Evolutionary conservation across 2,888 invertebrate genomes (phyloP), one percentile per base, ranked within the genome.

Genomic region (Timandra comae): DNA sequence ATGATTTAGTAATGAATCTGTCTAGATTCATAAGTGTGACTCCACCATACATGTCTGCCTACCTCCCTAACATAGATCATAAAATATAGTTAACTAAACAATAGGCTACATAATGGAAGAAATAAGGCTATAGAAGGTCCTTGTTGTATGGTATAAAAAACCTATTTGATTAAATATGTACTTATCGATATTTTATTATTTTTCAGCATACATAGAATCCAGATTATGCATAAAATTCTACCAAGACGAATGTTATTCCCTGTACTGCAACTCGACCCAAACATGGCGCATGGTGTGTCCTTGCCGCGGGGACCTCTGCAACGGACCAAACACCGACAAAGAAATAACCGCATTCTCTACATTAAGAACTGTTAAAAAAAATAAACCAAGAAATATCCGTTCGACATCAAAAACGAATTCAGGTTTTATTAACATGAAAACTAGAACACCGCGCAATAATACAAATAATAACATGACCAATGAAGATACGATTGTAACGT

Each of bases 241-340:
- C 38, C 80, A 81, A 64, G 81, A 84, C 36, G 82, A 82, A 56
- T 85, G 84, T 54, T 82, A 81, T 46, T 62, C 74, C 2, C 43
- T 74, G 12, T 84, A 67, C 47, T 85, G 85, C 52, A 81, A 79
- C 53, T 64, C 82, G 0, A 76, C 78, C 1, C 72, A 63, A 33
- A 75, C 68, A 1, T 81, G 76, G 78, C 71, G 73, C 22, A 77
- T 82, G 69, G 76, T 71, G 1, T 85, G 85, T 38, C 77, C 85
- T 0, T 85, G 85, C 43, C 69, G 63, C 2, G 82, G 80, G 1
- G 74, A 81, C 28, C 66, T 82, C 10, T 85, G 85, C 53, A 85
- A 85, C 43, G 81, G 80, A 16, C 59, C 51, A n/a, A 74, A 70
- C 41, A 66, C 71, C 0, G 65, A 73, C 13, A 62, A 79, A 9